Conservation (phyloP, 2,797 vertebrate species). For the Craterocephalus amniculus region DNA sequence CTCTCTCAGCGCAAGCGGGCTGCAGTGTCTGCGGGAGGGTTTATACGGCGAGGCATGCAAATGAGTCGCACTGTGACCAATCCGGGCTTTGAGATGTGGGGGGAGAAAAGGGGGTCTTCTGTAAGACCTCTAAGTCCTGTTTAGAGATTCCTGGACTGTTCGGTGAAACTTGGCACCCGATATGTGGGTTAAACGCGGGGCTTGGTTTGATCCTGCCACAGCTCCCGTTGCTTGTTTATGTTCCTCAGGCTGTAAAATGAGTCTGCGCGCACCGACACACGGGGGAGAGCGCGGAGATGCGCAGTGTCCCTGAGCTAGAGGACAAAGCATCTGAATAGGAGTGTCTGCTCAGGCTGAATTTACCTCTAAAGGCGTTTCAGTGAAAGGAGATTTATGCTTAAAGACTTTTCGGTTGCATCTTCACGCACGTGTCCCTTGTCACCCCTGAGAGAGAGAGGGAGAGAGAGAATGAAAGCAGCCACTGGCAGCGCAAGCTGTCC, state of each 20-base stretch:
- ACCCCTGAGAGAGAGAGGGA: neutral
- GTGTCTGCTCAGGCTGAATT: slow-evolving; percentile 59
- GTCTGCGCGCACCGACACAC: slow-evolving; percentile 62
- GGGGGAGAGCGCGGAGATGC: slow-evolving; percentile 62
- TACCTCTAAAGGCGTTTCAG: slow-evolving; percentile 39
- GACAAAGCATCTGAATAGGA: slow-evolving; percentile 78
- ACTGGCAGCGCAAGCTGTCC: slow-evolving; percentile 20
- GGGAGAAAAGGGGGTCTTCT: slow-evolving; percentile 64
- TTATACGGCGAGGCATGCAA: slow-evolving; percentile 94
- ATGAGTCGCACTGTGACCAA: slow-evolving; percentile 85
- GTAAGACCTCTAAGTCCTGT: slow-evolving; percentile 81
- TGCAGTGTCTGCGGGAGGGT: slow-evolving; percentile 81
- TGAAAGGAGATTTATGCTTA: slow-evolving; percentile 56
- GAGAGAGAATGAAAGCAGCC: neutral
- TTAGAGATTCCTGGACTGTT: slow-evolving; percentile 84
- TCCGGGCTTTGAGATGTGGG: slow-evolving; percentile 65
- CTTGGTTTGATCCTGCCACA: slow-evolving; percentile 76
- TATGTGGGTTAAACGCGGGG: slow-evolving; percentile 71
- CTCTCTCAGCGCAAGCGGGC: slow-evolving; percentile 75
- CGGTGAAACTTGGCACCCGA: slow-evolving; percentile 75
- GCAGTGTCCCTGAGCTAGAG: slow-evolving; percentile 83
- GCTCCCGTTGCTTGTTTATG: slow-evolving; percentile 76
- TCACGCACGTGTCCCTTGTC: slow-evolving; percentile 46
- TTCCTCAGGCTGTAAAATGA: slow-evolving; percentile 67
- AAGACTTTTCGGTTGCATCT: slow-evolving; percentile 38